Base-by-base conservation (phyloP, 2,888 invertebrate genomes). In the Odontothrips loti region DNA sequence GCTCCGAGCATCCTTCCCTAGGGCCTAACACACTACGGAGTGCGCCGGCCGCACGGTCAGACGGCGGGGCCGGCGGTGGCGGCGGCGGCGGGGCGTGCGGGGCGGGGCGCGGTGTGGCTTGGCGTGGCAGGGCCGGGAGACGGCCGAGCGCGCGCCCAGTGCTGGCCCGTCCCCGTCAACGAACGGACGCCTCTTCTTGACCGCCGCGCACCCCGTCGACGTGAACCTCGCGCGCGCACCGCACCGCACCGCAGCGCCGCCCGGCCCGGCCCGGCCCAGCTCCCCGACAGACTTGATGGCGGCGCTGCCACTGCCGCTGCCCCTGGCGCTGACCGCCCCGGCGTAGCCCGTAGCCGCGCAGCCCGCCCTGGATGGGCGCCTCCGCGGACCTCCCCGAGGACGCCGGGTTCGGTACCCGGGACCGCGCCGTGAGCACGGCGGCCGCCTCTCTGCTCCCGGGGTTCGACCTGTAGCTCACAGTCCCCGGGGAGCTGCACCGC, bases 81-180 rank as follows among this genome's bases (percentile, higher is more conserved):
- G 68, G 68, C 68, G 27, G 68, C 23, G 68, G 23, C n/a, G 11
- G 68, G 58, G 20, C 20, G 17, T 17, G 58, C 58, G 68, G 23
- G 68, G 68, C 27, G 9, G 58, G 58, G 23, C 68, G 68, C 68
- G 68, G 68, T 27, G 68, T 23, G 27, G 0, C 63, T 17, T 6
- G 63, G 68, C 68, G 68, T 4, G 23, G 68, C 63, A 2, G 68
- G 9, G n/a, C 68, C 17, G 58, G 58, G 58, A 4, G 68, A 27
- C 68, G 27, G 68, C 68, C 68, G 68, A 23, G 68, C 23, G 68
- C 68, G 68, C 68, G 68, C 68, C 68, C 68, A 75, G 68, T 75
- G 68, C 68, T 27, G 68, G 27, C 68, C 27, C 68, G 68, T 75
- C 68, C 27, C 68, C 68, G 68, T 75, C 68, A 75, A 75, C 68